Base-by-base conservation (phyloP, 2,888 invertebrate genomes). In the Sericinus montela region DNA sequence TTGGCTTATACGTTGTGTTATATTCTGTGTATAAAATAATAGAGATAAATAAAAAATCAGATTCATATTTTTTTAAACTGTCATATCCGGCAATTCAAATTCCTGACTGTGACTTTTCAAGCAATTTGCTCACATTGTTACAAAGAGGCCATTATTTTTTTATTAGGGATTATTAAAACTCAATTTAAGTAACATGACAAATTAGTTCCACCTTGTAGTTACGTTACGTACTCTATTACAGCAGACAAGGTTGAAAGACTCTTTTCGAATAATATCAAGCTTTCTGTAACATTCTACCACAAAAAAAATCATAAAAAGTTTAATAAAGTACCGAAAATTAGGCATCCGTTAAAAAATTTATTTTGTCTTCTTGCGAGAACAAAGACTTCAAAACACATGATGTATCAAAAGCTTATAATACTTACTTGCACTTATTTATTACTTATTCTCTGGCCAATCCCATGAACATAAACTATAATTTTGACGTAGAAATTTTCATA, bases 141-240 rank as follows among this genome's bases (percentile, higher is more conserved):
- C n/a, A 34, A 25, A 25, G 16, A n/a, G 15, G 16, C 34, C 28
- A 48, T 48, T 48, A 48, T 34, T 19, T 48, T n/a, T 10, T 48
- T 25, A 48, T 48, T 44, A 39, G 16, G 5, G 43, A 25, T 48
- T 34, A 44, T 43, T 44, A 48, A 23, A 43, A 34, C 28, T 32
- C 38, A 25, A 39, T 39, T 44, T 28, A 8, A 14, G 13, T 16
- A 34, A 36, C 30, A 11, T 29, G 36, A 16, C 15, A 11, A 10
- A 19, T 19, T 5, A 19, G 19, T 30, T 30, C 19, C 29, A 35
- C n/a, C 15, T 32, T 11, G 32, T 14, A n/a, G 25, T 1, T 25
- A 6, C 28, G 10, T 10, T 11, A 11, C 11, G n/a, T n/a, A n/a
- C n/a, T 6, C 38, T 30, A 38, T 45, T 30, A 39, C 38, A 30